Conservation (phyloP, 2,888 invertebrate genomes). For the Deroplatys truncata region DNA sequence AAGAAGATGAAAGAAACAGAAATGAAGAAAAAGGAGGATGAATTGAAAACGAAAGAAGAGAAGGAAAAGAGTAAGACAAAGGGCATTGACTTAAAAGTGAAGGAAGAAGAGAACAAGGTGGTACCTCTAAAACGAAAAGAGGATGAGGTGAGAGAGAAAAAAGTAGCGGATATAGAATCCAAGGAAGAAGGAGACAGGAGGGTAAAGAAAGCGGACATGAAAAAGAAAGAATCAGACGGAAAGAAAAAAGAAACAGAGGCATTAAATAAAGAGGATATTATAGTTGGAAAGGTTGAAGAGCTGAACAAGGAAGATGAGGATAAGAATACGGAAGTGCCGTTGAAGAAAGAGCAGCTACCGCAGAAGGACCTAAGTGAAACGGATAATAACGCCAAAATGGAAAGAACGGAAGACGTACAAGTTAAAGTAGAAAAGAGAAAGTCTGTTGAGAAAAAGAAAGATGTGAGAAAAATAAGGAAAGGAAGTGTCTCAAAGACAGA, state of each 20-base stretch:
- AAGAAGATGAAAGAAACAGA: constrained; percentile 19
- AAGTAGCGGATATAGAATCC: constrained; percentile 35
- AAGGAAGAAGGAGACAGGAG: too few relatives aligned
- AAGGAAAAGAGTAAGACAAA: constrained; percentile 40
- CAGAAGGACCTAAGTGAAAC: constrained; percentile 29
- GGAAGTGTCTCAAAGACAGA: constrained; percentile 33
- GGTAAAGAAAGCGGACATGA: too few relatives aligned
- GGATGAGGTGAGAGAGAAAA: constrained; percentile 37
- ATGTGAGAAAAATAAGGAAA: constrained; percentile 30
- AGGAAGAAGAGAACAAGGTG: background rate
- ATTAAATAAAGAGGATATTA: too few relatives aligned
- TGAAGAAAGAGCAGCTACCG: constrained; percentile 30
- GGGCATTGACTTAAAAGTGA: constrained; percentile 22
- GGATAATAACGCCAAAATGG: constrained; percentile 32
- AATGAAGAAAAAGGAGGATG: constrained; percentile 20
- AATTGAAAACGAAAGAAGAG: constrained; percentile 15
- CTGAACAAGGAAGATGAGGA: constrained; percentile 31
- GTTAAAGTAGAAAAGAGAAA: constrained; percentile 17
- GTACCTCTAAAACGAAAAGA: background rate
- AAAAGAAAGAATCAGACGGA: too few relatives aligned
- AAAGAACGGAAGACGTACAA: constrained; percentile 28
- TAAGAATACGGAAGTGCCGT: too few relatives aligned
- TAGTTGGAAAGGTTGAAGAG: constrained; percentile 30
- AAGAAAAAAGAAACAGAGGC: too few relatives aligned
- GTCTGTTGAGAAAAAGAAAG: constrained; percentile 23